Conservation (phyloP, 2,113 vertebrate genomes). For the Onychorhynchus coronatus region DNA sequence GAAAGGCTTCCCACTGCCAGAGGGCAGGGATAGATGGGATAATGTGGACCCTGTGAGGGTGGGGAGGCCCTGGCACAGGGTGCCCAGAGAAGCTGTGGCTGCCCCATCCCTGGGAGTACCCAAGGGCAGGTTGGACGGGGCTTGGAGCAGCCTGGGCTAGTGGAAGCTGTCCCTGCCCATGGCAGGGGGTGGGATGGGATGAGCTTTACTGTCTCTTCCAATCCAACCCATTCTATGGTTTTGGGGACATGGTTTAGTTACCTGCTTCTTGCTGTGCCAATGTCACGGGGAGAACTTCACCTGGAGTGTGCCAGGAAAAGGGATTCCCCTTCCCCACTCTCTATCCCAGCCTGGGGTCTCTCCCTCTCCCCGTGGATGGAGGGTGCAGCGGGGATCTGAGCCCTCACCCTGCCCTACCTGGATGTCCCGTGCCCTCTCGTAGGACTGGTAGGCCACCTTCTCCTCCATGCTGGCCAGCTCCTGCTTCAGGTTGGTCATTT, state of each 20-base stretch:
- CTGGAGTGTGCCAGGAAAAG: neutral
- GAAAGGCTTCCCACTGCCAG: neutral
- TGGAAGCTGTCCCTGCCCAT: neutral
- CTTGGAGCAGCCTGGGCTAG: neutral
- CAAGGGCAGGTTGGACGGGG: fast-evolving
- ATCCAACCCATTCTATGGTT: neutral
- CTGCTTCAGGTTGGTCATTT: conserved; percentile 98
- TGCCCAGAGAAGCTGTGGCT: neutral
- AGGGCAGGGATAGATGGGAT: neutral
- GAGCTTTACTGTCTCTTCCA: neutral
- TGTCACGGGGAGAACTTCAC: neutral
- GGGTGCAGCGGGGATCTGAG: neutral
- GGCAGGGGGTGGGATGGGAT: neutral
- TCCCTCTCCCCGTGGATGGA: fast-evolving
- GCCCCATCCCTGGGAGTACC: neutral
- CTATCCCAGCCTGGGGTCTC: neutral
- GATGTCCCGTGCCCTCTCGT: conserved; percentile 95
- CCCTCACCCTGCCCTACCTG: conserved; percentile 76
- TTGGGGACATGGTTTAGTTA: neutral
- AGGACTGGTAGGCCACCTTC: conserved; percentile 98
- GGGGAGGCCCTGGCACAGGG: neutral
- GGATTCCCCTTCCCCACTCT: neutral
- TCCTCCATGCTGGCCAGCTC: conserved; percentile 99
- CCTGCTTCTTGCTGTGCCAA: neutral
- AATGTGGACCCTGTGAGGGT: neutral